phyloP scores from a whole-genome alignment of 2,888 invertebrate species.

The Lepidochrysops patricia region DNA sequence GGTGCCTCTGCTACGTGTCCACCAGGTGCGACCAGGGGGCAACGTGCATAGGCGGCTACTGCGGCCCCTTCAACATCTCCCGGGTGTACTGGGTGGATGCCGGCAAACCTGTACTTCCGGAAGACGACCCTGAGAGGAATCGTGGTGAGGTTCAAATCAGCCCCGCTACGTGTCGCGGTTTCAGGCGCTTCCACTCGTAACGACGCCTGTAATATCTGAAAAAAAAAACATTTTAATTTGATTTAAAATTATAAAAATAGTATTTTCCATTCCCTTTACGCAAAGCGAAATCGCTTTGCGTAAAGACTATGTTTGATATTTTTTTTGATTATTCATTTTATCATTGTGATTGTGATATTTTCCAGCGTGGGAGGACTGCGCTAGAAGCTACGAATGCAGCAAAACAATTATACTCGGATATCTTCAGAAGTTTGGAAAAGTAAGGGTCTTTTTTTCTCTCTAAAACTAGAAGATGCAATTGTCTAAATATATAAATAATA shows the following conservation, averaged over 20 bases:
- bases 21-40: slow-evolving; percentile 64
- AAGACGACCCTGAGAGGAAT: slow-evolving; percentile 71
- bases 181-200: no score
- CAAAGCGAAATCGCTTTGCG: no score
- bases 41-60: slow-evolving; percentile 63
- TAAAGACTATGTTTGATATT: no score
- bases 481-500: no score
- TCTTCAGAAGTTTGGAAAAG: slow-evolving; percentile 72
- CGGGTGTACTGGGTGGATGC: slow-evolving; percentile 78
- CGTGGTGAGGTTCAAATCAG: slow-evolving; percentile 35
- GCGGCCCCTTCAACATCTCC: slow-evolving; percentile 76
- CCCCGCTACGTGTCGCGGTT: background rate
- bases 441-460: slow-evolving; percentile 36
- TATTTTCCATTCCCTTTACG: no score
- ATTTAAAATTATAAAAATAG: no score
- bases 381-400: slow-evolving; percentile 71
- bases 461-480: no score
- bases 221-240: no score
- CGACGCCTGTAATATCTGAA: no score
- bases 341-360: no score
- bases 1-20: slow-evolving; percentile 75
- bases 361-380: slow-evolving; percentile 78
- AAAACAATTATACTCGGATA: slow-evolving; percentile 74
- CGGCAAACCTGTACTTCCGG: slow-evolving; percentile 66
- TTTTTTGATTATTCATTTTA: no score